phyloP scores from a whole-genome alignment of 1,140 invertebrate species.

The Condylostylus longicornis region DNA sequence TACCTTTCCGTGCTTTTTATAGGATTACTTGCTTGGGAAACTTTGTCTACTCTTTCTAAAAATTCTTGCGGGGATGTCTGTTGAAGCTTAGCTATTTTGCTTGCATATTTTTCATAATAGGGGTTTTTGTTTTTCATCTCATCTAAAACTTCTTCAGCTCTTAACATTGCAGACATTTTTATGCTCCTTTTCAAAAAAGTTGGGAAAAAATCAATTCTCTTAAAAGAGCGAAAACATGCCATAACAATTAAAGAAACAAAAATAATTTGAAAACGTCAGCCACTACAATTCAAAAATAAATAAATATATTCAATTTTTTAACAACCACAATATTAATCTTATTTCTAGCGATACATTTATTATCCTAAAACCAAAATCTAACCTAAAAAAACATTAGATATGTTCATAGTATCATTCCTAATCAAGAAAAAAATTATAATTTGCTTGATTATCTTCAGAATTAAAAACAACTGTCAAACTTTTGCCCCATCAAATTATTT shows the following conservation, averaged over 20 bases:
- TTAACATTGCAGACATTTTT: conserved; percentile 19
- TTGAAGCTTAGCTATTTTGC: conserved; percentile 58
- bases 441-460: too few species aligned
- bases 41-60: conserved; percentile 44
- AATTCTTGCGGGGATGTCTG: conserved; percentile 61
- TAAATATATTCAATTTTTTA: too few species aligned
- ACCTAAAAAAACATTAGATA: too few species aligned
- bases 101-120: conserved; percentile 67
- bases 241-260: neutral
- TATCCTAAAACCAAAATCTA: too few species aligned
- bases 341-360: too few species aligned
- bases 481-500: too few species aligned
- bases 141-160: conserved; percentile 26
- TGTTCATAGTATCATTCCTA: too few species aligned
- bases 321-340: too few species aligned
- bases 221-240: neutral
- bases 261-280: too few species aligned
- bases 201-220: neutral
- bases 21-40: conserved; percentile 23
- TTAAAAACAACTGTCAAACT: too few species aligned
- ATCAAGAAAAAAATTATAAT: too few species aligned
- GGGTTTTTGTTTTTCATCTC: conserved; percentile 45
- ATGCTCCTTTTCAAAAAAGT: conserved; percentile 4
- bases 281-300: too few species aligned
- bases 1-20: conserved; percentile 27